Evolutionary conservation across 2,888 invertebrate species (phyloP).

Genomic region (Chloroclystis v-ata): DNA sequence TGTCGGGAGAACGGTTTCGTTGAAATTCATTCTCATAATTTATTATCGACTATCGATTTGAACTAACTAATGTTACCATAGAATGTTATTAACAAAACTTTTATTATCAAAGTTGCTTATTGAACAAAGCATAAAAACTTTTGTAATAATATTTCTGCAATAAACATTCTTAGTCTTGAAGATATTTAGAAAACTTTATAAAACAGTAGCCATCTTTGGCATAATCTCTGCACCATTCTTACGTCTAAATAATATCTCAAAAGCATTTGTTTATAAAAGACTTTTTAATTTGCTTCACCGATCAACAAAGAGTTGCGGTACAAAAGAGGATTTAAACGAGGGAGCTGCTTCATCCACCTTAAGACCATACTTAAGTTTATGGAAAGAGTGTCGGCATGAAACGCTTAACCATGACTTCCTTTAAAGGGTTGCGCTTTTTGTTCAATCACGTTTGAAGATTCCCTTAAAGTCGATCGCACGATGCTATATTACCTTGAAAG

Average conservation of each 20-base stretch:
- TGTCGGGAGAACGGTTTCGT: conserved; percentile 53
- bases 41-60: conserved; percentile 31
- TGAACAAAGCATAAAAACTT: too few species aligned
- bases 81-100: neutral
- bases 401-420: conserved; percentile 67
- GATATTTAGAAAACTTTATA: conserved; percentile 34
- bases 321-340: conserved; percentile 70
- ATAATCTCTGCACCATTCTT: conserved; percentile 50
- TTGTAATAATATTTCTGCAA: too few species aligned
- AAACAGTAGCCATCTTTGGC: conserved; percentile 45
- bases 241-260: conserved; percentile 54
- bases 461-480: conserved; percentile 57
- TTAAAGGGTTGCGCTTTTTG: conserved; percentile 76
- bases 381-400: conserved; percentile 69
- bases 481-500: conserved; percentile 55
- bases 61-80: conserved; percentile 3
- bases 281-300: conserved; percentile 62
- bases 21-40: conserved; percentile 38
- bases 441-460: conserved; percentile 62
- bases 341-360: conserved; percentile 69
- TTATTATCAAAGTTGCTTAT: neutral
- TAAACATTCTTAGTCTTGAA: too few species aligned
- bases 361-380: conserved; percentile 73
- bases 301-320: conserved; percentile 70
- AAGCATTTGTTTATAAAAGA: conserved; percentile 66